Conservation (phyloP, 2,888 invertebrate species). For the Lampropteryx suffumata region DNA sequence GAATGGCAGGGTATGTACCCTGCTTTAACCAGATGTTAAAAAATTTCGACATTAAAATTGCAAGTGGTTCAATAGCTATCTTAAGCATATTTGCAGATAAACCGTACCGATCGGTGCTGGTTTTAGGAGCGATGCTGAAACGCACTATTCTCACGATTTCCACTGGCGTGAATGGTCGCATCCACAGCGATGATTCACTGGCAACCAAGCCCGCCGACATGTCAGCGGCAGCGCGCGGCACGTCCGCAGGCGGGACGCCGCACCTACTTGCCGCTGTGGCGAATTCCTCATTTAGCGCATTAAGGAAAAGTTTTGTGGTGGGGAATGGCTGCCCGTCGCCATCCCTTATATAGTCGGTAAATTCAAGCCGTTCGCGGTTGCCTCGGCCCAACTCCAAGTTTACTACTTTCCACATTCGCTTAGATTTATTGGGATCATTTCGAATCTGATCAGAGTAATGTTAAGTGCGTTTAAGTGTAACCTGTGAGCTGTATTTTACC, state of each 20-base stretch:
- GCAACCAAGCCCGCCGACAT: not conserved
- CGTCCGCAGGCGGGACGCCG: not conserved
- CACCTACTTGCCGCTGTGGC: not conserved
- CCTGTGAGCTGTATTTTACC: no score
- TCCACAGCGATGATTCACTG: not conserved
- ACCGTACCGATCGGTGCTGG: constrained; percentile 5
- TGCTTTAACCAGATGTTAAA: not conserved
- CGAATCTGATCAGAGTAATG: no score
- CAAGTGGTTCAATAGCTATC: not conserved
- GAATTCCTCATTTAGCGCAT: constrained; percentile 1
- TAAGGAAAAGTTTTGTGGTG: not conserved
- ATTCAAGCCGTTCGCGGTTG: constrained; percentile 5
- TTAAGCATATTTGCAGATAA: not conserved
- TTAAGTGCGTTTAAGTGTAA: no score
- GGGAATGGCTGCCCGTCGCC: not conserved
- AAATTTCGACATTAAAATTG: not conserved
- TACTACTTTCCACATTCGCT: no score
- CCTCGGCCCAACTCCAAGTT: no score
- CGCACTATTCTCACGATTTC: not conserved
- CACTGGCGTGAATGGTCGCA: not conserved
- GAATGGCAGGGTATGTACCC: not conserved
- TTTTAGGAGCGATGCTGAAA: not conserved
- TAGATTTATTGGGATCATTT: no score
- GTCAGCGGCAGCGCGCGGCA: not conserved
- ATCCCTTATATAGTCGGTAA: not conserved